Evolutionary conservation across 2,797 vertebrate species (phyloP), one percentile per base, ranked within the genome.

Genomic region (Kryptolebias ocellatus): DNA sequence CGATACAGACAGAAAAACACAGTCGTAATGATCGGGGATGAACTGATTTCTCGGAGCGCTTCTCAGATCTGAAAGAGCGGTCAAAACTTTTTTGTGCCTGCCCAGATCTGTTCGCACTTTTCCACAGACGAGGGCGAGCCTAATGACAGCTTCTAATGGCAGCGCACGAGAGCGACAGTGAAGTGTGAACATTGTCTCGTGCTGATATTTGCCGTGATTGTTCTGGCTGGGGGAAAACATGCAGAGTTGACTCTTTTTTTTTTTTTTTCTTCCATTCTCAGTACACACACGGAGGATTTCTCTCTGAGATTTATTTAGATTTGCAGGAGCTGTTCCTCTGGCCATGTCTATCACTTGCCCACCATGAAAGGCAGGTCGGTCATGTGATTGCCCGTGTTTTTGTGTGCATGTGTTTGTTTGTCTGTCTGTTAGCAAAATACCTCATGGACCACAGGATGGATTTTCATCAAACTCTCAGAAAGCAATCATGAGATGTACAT

Each of bases 261-360:
- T 80, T 87, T 79, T 87, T 76, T 85, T 86, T 84, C 7, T 24
- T 47, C 20, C 45, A 46, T 12, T 81, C 15, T 46, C 45, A 11
- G 18, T 50, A 84, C 86, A 84, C 88, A 90, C 88, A 88, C 80
- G 83, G 87, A 85, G 83, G 50, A 53, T 29, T 55, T 85, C 63
- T 75, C 83, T 89, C 83, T 92, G 85, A 90, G 83, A 88, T 91
- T 87, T 91, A 86, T 91, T 92, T 90, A 84, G 83, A 91, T 91
- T 87, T 80, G 69, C 74, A 59, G 81, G 79, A 86, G 88, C 78
- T 76, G 42, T 79, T 87, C 82, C 80, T 72, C 39, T 66, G 78
- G 55, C 51, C 67, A 24, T 70, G 80, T 59, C 70, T 70, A 39
- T 75, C 39, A 39, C 37, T 10, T 39, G 37, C 37, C 20, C 8